Evolutionary conservation across 2,888 invertebrate species (phyloP).

Genomic region (Empis livida): DNA sequence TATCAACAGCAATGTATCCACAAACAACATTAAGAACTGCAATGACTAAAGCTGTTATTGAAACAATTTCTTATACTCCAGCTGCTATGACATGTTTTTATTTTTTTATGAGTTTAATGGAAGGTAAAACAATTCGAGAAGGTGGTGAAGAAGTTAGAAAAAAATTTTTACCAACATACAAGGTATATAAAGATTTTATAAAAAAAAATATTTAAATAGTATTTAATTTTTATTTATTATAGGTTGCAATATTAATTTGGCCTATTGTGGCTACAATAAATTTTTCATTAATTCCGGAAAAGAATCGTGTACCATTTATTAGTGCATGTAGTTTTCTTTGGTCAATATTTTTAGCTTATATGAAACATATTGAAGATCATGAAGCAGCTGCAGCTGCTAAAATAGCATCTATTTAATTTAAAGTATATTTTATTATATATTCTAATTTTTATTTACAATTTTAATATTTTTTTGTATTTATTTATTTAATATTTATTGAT

Average conservation of each 20-base stretch:
- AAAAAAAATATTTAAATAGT: not conserved
- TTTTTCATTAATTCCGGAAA: slow-evolving; percentile 55
- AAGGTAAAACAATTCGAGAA: slow-evolving; percentile 47
- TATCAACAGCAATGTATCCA: slow-evolving; percentile 67
- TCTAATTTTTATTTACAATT: no score
- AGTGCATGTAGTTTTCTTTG: slow-evolving; percentile 60
- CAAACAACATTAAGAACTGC: slow-evolving; percentile 53
- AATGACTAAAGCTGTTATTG: slow-evolving; percentile 60
- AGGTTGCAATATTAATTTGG: slow-evolving; percentile 59
- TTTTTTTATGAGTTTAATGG: slow-evolving; percentile 60
- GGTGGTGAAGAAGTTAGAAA: slow-evolving; percentile 50
- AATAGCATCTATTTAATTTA: no score
- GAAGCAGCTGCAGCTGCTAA: slow-evolving; percentile 7
- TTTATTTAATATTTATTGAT: no score
- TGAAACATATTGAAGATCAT: slow-evolving; percentile 51
- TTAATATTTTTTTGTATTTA: no score
- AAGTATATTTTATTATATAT: no score
- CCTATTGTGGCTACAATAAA: slow-evolving; percentile 60
- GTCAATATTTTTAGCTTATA: slow-evolving; percentile 65
- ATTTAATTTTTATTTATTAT: slow-evolving; percentile 7
- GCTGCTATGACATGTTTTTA: slow-evolving; percentile 65
- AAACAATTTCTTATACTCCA: slow-evolving; percentile 64
- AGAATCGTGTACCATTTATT: slow-evolving; percentile 59
- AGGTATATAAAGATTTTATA: slow-evolving; percentile 17
- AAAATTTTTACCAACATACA: slow-evolving; percentile 62